phyloP scores from a whole-genome alignment of 2,797 vertebrate genomes.

The Sebastiscus tertius region DNA sequence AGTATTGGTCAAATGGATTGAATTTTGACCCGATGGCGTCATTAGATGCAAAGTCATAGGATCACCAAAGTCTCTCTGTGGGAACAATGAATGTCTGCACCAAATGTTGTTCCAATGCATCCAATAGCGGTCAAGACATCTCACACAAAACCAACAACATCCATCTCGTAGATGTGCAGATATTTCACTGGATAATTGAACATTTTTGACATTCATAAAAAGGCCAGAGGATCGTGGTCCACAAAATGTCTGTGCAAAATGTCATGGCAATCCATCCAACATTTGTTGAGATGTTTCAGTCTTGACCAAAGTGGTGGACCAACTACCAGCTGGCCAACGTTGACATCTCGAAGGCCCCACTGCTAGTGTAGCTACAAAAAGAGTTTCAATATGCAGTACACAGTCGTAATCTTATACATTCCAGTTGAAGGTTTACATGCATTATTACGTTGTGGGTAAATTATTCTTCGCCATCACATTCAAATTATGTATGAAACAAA shows the following conservation, averaged over 20 bases:
- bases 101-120: not conserved
- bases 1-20: not conserved
- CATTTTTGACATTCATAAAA: not conserved
- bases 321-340: not conserved
- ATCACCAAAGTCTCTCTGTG: not conserved
- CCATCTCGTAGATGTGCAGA: not conserved
- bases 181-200: not conserved
- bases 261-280: not conserved
- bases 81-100: no score
- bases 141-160: not conserved
- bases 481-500: not conserved
- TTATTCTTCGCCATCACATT: not conserved
- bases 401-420: not conserved
- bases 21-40: not conserved
- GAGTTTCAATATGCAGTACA: not conserved
- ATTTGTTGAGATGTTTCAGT: not conserved
- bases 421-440: not conserved
- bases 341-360: not conserved
- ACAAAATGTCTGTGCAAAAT: not conserved
- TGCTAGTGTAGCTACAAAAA: not conserved
- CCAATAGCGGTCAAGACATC: not conserved
- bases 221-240: not conserved
- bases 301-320: not conserved
- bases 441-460: not conserved
- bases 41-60: not conserved